Evolutionary conservation across 2,888 invertebrate species (phyloP).

Genomic region (Cheiracanthium punctorium): DNA sequence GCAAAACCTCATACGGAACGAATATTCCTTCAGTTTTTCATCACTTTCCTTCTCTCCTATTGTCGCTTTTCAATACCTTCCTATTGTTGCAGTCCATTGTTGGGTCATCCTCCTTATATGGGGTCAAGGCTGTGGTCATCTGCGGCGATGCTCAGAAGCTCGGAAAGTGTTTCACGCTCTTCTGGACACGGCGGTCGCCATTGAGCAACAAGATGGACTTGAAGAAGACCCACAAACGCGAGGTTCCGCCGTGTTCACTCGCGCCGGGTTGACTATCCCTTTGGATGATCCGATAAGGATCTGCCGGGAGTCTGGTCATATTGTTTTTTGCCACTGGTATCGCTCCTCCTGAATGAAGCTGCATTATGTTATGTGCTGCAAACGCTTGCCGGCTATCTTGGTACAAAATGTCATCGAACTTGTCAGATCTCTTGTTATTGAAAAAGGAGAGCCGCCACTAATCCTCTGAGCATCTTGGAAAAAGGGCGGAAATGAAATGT

Average conservation of each 20-base stretch:
- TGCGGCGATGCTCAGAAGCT: neutral
- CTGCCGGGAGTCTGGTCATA: no score
- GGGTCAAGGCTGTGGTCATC: conserved; percentile 17
- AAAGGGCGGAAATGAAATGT: no score
- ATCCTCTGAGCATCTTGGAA: no score
- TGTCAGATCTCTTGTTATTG: no score
- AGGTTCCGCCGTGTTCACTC: neutral
- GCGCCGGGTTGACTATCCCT: neutral
- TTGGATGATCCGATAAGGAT: neutral
- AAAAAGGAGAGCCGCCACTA: no score
- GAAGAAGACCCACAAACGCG: no score
- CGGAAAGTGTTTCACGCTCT: neutral
- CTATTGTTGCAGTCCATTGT: neutral
- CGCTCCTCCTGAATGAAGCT: no score
- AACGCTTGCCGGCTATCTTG: no score
- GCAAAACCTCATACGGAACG: neutral
- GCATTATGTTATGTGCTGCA: no score
- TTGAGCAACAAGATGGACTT: neutral
- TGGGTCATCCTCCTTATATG: neutral
- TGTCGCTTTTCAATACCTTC: no score
- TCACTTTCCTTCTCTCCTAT: neutral
- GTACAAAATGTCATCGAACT: no score
- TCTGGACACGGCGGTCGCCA: neutral
- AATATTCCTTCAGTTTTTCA: neutral
- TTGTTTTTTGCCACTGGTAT: no score